phyloP scores from a whole-genome alignment of 2,797 vertebrate genomes.

The Epinephelus malabaricus region DNA sequence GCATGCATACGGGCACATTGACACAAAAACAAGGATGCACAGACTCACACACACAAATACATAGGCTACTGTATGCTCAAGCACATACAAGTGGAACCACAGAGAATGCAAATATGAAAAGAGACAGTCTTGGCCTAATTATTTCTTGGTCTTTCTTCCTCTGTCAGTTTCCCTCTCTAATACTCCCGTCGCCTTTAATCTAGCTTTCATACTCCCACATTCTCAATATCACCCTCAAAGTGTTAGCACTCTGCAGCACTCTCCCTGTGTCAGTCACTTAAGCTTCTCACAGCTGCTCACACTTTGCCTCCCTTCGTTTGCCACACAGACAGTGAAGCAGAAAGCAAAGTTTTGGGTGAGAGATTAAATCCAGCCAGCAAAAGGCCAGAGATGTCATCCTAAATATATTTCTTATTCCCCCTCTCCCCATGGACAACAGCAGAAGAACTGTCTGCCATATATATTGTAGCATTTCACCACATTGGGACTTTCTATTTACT shows the following conservation, averaged over 20 bases:
- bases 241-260: conserved; percentile 59
- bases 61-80: conserved; percentile 1
- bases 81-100: conserved; percentile 18
- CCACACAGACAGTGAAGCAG: conserved; percentile 39
- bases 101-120: conserved; percentile 13
- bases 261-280: conserved; percentile 59
- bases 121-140: conserved; percentile 56
- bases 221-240: conserved; percentile 64
- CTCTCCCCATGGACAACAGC: conserved; percentile 32
- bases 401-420: conserved; percentile 46
- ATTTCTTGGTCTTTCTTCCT: conserved; percentile 60
- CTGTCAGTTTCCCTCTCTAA: conserved; percentile 46
- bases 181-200: conserved; percentile 61
- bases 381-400: conserved; percentile 48
- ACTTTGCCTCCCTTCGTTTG: conserved; percentile 28
- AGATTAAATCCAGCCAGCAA: conserved; percentile 60
- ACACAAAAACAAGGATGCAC: conserved; percentile 10
- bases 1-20: conserved; percentile 3
- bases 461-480: conserved; percentile 22
- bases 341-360: conserved; percentile 43
- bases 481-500: conserved; percentile 55
- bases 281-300: conserved; percentile 50
- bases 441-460: conserved; percentile 26
- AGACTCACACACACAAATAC: conserved; percentile 5
- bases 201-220: conserved; percentile 65